Evolutionary conservation across 2,797 vertebrate genomes (phyloP), one percentile per base, ranked within the genome.

Genomic region (Thunnus albacares): DNA sequence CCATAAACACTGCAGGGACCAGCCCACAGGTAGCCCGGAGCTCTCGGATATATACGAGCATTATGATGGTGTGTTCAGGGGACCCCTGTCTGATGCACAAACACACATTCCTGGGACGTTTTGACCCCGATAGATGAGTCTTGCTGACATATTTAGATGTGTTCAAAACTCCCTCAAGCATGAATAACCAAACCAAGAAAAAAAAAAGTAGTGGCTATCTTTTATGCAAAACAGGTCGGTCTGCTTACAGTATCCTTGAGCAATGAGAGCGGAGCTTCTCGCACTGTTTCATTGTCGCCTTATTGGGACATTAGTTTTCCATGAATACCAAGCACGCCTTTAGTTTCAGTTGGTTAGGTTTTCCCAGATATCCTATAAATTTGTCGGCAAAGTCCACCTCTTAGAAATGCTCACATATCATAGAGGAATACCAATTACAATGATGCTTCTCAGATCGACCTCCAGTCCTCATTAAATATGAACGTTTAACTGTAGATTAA

Each of bases 191-290:
- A 6, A 33, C 30, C 30, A 62, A 6, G 20, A 52, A 52, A 41
- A 43, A 33, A 61, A 65, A 74, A 75, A 62, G 26, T 59, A 68
- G 30, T 18, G n/a, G 82, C 78, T 91, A 81, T 86, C 59, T 87
- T 81, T 88, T 82, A 91, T 95, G 92, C 85, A 90, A 93, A 95
- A 55, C 74, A 88, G 61, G 43, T 33, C 57, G 4, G 24, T 75
- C 72, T 65, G 17, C 63, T 72, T 41, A 24, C 38, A 38, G 2
- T 91, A 81, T 89, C 80, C 81, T 80, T 61, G 45, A 89, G 91
- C 86, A 12, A 64, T 13, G 17, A 84, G 38, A 84, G 75, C 14
- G 3, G 6, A 64, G 69, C 63, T 41, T 24, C 65, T 74, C 18
- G 1, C 38, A 56, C 72, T 62, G 35, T 68, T 77, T 85, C 56